These are phyloP conservation scores for Bombus picipes DNA, from an alignment of 1,140 invertebrate species.

Conservation along the genomic window DNA sequence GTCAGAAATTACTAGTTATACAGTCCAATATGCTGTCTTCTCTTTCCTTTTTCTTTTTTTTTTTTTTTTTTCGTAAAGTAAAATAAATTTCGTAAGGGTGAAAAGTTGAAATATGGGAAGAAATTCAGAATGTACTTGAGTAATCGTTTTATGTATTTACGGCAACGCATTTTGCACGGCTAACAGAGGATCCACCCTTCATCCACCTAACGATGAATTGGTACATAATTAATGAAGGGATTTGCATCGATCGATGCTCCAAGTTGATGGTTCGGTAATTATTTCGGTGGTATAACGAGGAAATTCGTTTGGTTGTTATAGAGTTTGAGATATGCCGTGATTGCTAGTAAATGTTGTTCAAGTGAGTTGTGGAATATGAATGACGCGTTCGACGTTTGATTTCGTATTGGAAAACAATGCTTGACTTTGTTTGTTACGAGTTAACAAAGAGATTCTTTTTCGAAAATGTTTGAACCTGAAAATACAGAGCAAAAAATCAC, in stretches of 20 bases:
- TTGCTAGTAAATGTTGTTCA: neutral
- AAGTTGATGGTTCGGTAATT: constrained; percentile 18
- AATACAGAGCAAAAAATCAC: neutral
- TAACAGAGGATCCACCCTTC: neutral
- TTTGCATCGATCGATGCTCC: constrained; percentile 2
- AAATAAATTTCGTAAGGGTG: neutral
- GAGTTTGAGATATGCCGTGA: neutral
- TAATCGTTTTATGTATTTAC: neutral
- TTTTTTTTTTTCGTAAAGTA: neutral
- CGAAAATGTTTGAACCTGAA: too few species aligned
- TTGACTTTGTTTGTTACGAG: neutral
- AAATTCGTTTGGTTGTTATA: neutral
- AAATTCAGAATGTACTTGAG: too few species aligned
- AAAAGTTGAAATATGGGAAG: too few species aligned
- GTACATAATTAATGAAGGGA: constrained; percentile 21
- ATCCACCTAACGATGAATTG: neutral
- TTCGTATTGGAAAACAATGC: neutral
- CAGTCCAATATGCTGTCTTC: too few species aligned
- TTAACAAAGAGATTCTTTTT: neutral
- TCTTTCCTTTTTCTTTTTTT: neutral
- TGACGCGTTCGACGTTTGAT: neutral
- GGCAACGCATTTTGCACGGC: neutral
- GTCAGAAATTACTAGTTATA: too few species aligned
- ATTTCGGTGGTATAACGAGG: neutral
- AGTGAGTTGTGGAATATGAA: neutral